Percentiles rank a stretch among this genome's conserved stretches.
Evolutionary conservation across 35 echinoderm and acorn worm species (phyloP).

Genomic region (Lytechinus pictus): DNA sequence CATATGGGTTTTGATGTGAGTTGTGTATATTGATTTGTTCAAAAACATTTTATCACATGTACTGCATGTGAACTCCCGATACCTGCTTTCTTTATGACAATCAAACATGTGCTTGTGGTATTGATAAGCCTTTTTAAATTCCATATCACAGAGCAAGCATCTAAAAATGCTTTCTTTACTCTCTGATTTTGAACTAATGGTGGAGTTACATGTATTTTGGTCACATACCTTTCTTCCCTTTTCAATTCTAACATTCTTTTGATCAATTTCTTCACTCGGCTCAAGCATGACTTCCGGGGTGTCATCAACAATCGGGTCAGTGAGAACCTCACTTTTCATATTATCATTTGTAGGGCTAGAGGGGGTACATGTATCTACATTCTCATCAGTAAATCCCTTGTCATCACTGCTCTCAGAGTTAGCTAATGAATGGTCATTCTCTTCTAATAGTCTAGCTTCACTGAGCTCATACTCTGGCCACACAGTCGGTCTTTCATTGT

Average conservation of each 20-base stretch:
- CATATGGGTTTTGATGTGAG: background rate
- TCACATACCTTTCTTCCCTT: background rate
- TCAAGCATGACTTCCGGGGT: background rate
- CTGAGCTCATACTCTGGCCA: background rate
- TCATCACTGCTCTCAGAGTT: background rate
- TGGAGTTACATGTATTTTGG: background rate
- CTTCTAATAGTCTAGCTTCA: background rate
- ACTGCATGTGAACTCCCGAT: background rate
- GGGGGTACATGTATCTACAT: background rate
- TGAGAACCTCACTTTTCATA: background rate
- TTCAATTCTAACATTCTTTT: background rate
- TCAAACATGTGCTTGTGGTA: background rate
- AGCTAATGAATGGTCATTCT: background rate
- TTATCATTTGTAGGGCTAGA: background rate
- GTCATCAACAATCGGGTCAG: background rate
- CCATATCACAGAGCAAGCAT: background rate
- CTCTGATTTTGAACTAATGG: background rate
- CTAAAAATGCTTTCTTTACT: background rate
- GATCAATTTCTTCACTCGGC: background rate
- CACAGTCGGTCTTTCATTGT: background rate
- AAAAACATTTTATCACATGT: background rate
- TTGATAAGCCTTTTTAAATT: background rate
- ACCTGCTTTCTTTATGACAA: background rate
- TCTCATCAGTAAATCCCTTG: background rate
- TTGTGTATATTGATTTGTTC: background rate